These are phyloP conservation scores for Paramisgurnus dabryanus DNA, from an alignment of 2,113 vertebrate species.

Conservation along the genomic window DNA sequence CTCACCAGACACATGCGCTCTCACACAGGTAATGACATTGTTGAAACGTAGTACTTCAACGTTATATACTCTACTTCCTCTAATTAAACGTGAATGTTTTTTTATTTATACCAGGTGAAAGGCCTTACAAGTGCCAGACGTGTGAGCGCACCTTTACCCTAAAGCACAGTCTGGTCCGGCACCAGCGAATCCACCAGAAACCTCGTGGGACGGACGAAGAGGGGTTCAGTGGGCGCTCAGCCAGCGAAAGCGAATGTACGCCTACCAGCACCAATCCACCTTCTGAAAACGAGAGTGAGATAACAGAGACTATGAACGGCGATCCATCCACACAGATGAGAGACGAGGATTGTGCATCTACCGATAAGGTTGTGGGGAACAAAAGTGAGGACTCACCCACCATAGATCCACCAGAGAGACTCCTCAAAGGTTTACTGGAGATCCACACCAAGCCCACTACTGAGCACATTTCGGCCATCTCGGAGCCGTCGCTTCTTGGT, in stretches of 20 bases:
- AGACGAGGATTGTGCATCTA: not conserved
- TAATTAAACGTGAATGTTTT: not conserved
- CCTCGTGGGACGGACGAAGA: constrained; percentile 70
- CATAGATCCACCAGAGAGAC: constrained; percentile 54
- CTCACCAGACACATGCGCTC: constrained; percentile 96
- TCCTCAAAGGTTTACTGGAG: constrained; percentile 80
- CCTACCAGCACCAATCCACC: constrained; percentile 53
- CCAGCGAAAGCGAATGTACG: constrained; percentile 68
- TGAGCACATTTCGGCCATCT: constrained; percentile 73
- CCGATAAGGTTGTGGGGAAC: not conserved
- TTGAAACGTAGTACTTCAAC: not conserved
- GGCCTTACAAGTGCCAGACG: constrained; percentile 87
- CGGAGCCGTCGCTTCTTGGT: constrained; percentile 79
- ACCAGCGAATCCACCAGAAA: constrained; percentile 90
- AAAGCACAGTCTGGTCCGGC: constrained; percentile 88
- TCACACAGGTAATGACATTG: constrained; percentile 85
- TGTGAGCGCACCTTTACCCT: constrained; percentile 89
- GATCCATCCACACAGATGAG: not conserved
- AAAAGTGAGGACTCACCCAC: not conserved
- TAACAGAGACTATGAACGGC: constrained; percentile 66
- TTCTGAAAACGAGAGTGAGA: constrained; percentile 69
- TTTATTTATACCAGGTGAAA: constrained; percentile 72
- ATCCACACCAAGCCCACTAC: constrained; percentile 72
- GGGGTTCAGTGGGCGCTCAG: constrained; percentile 55
- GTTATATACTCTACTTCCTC: not conserved